Base-by-base conservation (phyloP, 2,113 vertebrate genomes). In the Antechinus flavipes region DNA sequence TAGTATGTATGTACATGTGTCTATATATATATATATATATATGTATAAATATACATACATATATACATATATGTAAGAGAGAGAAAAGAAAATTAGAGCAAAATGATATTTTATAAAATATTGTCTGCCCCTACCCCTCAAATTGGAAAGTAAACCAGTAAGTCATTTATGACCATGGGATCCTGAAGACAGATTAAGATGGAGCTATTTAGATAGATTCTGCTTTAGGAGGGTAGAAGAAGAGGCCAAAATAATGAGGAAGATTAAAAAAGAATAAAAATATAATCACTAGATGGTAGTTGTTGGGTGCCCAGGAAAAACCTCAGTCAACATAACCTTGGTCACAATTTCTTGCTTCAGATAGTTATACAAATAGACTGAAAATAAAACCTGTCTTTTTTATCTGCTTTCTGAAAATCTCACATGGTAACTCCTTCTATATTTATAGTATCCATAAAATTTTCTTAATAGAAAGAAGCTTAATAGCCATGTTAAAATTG, bases 381-480 rank as follows among this genome's bases (percentile, higher is more conserved):
- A 84, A 1, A 23, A n/a, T 42, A 42, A 23, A 42, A 42, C 7
- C 5, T 84, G 68, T 9, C 16, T 23, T 0, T 94, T 68, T 91
- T 30, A 47, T 35, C 91, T 46, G 4, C 93, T 3, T 61, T 94
- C 56, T 42, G 27, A 95, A 97, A 54, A 35, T 9, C 9, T 91
- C 25, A 54, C 0, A n/a, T 58, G 54, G 76, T 91, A 68, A 35
- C 27, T 92, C 7, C 92, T 93, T 94, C 93, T 93, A 6, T 89
- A 0, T 61, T 96, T 96, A 68, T 47, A 90, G 5, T 23, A 91
- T 93, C 0, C 24, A 54, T 91, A 46, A 49, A 90, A 8, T 89
- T 90, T 95, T 94, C 27, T 76, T 96, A 94, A 50, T 30, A 93
- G 76, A 93, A 54, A 94, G 12, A 92, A 94, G 58, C 19, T 42